Conservation (phyloP, 2,113 vertebrate genomes). For the Microcebus murinus region DNA sequence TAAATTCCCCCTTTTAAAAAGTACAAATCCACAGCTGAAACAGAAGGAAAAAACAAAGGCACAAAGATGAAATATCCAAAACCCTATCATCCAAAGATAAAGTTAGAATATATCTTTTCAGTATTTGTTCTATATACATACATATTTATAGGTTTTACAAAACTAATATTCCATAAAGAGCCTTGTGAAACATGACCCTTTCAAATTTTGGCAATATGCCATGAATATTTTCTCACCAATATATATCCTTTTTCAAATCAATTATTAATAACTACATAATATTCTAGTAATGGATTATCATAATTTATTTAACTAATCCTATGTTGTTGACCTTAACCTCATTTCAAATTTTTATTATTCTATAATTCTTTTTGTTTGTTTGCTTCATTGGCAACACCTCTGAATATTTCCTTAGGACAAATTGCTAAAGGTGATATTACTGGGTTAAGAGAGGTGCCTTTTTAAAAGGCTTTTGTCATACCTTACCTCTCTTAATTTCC, state of each 20-base stretch:
- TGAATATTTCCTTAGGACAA: background rate
- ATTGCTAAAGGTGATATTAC: background rate
- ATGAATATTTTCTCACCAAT: background rate
- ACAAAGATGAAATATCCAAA: background rate
- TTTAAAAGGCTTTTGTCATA: background rate
- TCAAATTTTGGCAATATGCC: background rate
- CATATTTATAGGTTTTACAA: background rate
- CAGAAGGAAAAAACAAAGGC: background rate
- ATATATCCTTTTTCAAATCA: background rate
- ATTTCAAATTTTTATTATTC: background rate
- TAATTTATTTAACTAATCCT: background rate
- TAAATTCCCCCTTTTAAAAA: background rate
- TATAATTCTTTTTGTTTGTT: background rate
- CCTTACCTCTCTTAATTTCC: background rate
- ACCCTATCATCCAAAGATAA: background rate
- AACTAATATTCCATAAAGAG: background rate
- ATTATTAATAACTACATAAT: background rate
- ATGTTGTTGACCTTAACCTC: background rate
- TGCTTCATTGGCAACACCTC: background rate
- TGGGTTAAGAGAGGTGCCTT: background rate
- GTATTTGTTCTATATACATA: background rate
- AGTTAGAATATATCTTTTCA: background rate
- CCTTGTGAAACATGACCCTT: background rate
- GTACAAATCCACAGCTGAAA: background rate
- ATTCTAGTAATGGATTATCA: background rate